These are phyloP conservation scores for Crematogaster levior DNA, from an alignment of 2,888 invertebrate genomes.

Conservation along the genomic window DNA sequence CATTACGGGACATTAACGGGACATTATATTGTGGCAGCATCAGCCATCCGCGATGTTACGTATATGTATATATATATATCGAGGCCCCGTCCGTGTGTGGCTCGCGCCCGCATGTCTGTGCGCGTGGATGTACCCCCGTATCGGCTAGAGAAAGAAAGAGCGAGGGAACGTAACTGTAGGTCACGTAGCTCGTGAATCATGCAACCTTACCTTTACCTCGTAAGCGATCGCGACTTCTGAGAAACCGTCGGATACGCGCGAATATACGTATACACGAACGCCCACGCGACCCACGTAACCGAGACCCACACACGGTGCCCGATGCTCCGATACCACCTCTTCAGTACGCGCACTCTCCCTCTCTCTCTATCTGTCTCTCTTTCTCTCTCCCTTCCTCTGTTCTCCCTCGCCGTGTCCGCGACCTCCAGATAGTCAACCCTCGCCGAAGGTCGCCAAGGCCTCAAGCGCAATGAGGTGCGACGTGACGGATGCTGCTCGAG, in stretches of 20 bases:
- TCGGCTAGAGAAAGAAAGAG: conserved; percentile 5
- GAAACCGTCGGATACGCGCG: conserved; percentile 63
- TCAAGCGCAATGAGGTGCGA: conserved; percentile 15
- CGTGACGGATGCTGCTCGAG: conserved; percentile 27
- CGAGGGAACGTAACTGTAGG: conserved; percentile 49
- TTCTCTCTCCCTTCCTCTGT: background rate
- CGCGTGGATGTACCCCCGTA: too few relatives aligned
- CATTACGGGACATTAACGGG: conserved; percentile 73
- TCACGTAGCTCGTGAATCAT: conserved; percentile 76
- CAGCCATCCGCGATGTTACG: conserved; percentile 52
- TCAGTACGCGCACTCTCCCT: background rate
- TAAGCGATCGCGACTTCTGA: conserved; percentile 73
- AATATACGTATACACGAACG: conserved; percentile 50
- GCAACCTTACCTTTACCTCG: conserved; percentile 71
- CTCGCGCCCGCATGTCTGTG: background rate
- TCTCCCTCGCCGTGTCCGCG: conserved; percentile 14
- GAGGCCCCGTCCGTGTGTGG: background rate
- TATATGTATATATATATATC: too few relatives aligned
- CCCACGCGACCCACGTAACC: conserved; percentile 47
- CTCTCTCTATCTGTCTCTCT: background rate
- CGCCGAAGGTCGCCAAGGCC: conserved; percentile 43
- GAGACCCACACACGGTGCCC: conserved; percentile 36
- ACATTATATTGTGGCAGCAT: conserved; percentile 55
- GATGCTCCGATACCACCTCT: conserved; percentile 31
- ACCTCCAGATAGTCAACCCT: conserved; percentile 35